Conservation (phyloP, 2,888 invertebrate genomes). For the Tenodera sinensis region DNA sequence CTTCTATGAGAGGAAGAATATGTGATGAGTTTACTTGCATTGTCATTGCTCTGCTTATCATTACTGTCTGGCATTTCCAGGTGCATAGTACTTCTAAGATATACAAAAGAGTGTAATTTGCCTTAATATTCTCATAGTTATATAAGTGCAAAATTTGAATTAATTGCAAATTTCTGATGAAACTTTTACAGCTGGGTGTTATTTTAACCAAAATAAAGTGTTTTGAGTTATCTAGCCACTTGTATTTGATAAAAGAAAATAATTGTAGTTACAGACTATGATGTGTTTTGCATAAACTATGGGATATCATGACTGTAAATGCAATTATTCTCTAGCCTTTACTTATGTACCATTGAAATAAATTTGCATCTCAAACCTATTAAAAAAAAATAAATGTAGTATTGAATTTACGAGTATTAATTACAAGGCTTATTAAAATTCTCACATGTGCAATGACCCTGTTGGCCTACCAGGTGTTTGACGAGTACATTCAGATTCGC, state of each 20-base stretch:
- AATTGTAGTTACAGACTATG: background rate
- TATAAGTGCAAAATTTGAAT: background rate
- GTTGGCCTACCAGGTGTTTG: constrained; percentile 41
- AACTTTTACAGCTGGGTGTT: background rate
- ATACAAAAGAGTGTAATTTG: no score
- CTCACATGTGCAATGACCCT: background rate
- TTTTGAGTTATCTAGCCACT: background rate
- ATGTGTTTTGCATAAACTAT: background rate
- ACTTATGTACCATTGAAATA: background rate
- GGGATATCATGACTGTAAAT: background rate
- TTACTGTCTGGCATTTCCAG: no score
- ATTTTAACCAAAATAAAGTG: background rate
- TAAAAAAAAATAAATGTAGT: background rate
- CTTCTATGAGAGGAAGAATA: no score
- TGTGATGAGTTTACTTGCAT: no score
- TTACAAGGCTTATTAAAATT: background rate
- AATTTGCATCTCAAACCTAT: background rate
- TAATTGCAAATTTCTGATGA: background rate
- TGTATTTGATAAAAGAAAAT: background rate
- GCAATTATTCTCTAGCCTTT: background rate
- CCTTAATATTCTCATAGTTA: background rate
- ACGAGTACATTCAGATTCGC: constrained; percentile 47
- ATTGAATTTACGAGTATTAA: background rate
- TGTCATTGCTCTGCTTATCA: no score
- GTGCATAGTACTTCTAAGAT: no score